Evolutionary conservation across 2,888 invertebrate genomes (phyloP), one percentile per base, ranked within the genome.

Genomic region (Epinotia ramella): DNA sequence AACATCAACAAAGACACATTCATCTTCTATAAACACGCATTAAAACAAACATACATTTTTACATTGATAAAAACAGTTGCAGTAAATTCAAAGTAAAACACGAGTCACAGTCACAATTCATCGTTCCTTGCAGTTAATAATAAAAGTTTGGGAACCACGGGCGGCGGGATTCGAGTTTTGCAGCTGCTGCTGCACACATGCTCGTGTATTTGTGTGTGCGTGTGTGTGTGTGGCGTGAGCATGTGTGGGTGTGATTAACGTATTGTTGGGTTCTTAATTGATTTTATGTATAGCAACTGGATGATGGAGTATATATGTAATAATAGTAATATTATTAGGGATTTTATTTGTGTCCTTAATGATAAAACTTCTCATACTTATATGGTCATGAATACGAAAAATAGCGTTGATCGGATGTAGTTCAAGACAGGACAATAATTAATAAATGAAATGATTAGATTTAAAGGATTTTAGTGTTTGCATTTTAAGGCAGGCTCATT

Each of bases 101-200:
- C 65, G 40, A 65, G 70, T 66, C 70, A 66, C 74, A 70, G 70
- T 71, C 70, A 75, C 74, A 70, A 68, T 70, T 70, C 74, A 74
- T 53, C 65, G 70, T 71, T 75, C 62, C 67, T 68, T 73, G 73
- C 59, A 74, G 74, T 74, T 70, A 70, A 84, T 85, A 84, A 84
- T 84, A 85, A 89, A 89, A 91, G 87, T 93, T 94, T 94, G 93
- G 88, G 89, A 87, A 81, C 84, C 92, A 76, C 84, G 84, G 87
- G 78, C 88, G 69, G 80, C 81, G 81, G 87, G 84, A 89, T 91
- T 89, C 91, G 87, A 91, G 90, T 91, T 91, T 84, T 89, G 94
- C 94, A 94, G 94, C 94, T 94, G 94, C 89, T 90, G 87, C 86
- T 87, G 84, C 88, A 86, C 84, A 86, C 84, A 84, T 84, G 84